phyloP scores from a whole-genome alignment of 2,113 vertebrate species.

The Brachyhypopomus gauderio region DNA sequence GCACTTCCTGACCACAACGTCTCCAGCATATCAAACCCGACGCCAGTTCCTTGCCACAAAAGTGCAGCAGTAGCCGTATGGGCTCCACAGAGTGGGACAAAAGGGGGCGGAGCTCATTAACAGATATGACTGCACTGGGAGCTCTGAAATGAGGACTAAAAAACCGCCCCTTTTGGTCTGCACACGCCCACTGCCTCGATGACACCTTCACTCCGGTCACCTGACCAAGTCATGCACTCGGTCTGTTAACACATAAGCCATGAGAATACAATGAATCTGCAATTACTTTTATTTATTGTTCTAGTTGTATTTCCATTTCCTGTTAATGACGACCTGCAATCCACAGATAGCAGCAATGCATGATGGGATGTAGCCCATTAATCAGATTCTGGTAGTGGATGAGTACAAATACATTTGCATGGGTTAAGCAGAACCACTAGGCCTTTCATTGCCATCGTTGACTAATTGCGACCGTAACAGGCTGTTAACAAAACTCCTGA shows the following conservation, averaged over 20 bases:
- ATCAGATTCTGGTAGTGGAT: neutral
- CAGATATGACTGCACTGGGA: slow-evolving; percentile 67
- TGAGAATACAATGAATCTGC: too few relatives aligned
- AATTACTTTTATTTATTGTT: too few relatives aligned
- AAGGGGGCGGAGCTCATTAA: slow-evolving; percentile 5
- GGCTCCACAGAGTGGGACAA: neutral
- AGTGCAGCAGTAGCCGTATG: slow-evolving; percentile 8
- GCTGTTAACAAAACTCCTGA: slow-evolving; percentile 57
- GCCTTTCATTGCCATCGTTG: slow-evolving; percentile 33
- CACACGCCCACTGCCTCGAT: neutral
- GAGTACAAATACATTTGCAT: neutral
- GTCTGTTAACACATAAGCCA: too few relatives aligned
- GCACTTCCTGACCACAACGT: neutral
- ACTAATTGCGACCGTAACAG: slow-evolving; percentile 36
- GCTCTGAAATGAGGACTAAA: slow-evolving; percentile 51
- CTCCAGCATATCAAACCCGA: neutral
- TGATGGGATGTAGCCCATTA: too few relatives aligned
- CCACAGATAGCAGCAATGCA: too few relatives aligned
- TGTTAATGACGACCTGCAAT: too few relatives aligned
- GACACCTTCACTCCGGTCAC: neutral
- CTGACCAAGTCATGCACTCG: neutral
- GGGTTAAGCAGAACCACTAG: slow-evolving; percentile 20
- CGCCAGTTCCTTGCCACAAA: neutral
- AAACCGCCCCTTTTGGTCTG: too few relatives aligned
- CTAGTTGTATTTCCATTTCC: too few relatives aligned